Evolutionary conservation across 2,888 invertebrate genomes (phyloP).

Genomic region (Ceraclea dissimilis): DNA sequence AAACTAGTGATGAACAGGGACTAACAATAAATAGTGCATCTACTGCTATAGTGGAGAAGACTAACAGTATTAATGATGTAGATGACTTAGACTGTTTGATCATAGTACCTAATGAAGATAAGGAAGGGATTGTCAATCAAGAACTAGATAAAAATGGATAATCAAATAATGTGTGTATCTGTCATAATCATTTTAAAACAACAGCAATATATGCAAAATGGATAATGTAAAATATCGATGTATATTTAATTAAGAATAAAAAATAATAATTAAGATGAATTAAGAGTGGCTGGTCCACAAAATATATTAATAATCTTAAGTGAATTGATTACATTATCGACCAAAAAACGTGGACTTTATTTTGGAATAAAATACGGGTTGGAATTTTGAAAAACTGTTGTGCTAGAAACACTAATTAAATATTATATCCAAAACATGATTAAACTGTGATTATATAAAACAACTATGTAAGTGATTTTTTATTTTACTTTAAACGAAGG

Average conservation of each 20-base stretch:
- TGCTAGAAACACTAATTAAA: neutral
- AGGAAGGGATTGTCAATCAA: conserved; percentile 18
- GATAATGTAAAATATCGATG: conserved; percentile 1
- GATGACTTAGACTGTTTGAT: conserved; percentile 25
- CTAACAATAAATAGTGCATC: conserved; percentile 25
- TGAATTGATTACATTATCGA: neutral
- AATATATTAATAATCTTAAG: neutral
- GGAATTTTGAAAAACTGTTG: neutral
- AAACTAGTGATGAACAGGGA: conserved; percentile 25
- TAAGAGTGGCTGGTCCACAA: neutral
- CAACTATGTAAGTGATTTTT: neutral
- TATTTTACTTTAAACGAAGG: conserved; percentile 8
- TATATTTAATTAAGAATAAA: neutral
- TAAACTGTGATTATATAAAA: conserved; percentile 1
- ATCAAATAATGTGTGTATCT: neutral
- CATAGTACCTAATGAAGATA: conserved; percentile 20
- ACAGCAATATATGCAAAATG: neutral
- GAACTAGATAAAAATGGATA: conserved; percentile 20
- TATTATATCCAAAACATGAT: neutral
- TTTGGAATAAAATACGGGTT: neutral
- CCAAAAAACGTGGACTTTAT: neutral
- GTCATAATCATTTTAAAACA: neutral
- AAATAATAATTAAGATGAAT: neutral
- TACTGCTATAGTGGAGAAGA: conserved; percentile 25
- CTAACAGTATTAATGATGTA: conserved; percentile 25